A percentile compares a stretch with the other conserved stretches of the same genome.
These are phyloP conservation scores for Sinhomidia bicolor DNA, from an alignment of 2,888 invertebrate species.

Conservation along the genomic window DNA sequence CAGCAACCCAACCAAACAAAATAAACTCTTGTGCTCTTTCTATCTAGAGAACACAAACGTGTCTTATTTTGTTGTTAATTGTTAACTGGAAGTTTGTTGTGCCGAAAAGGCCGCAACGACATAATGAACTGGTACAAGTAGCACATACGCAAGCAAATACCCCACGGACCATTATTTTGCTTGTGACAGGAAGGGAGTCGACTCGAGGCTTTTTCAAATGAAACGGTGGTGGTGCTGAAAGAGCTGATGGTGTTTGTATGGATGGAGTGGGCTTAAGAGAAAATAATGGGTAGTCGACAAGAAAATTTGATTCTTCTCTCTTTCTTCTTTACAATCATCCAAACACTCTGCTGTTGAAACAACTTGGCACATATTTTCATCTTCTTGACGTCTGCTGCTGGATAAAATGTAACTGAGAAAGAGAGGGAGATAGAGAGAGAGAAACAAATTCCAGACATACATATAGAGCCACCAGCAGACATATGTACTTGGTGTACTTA, in stretches of 20 bases:
- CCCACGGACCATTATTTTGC: neutral
- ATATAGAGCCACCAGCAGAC: no score
- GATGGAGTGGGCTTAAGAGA: neutral
- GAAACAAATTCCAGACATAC: no score
- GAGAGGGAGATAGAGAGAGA: no score
- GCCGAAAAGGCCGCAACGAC: neutral
- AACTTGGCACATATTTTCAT: conserved; percentile 30
- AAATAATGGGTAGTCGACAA: conserved; percentile 41
- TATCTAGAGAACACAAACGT: neutral
- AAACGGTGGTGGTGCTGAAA: neutral
- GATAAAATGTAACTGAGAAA: neutral
- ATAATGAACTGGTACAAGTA: no score
- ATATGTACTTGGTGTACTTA: no score
- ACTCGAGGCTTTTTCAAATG: conserved; percentile 14
- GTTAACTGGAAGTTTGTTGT: neutral
- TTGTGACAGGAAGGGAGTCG: neutral
- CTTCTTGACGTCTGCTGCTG: neutral
- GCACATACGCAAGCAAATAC: no score
- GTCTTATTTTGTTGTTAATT: conserved; percentile 1
- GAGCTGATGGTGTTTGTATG: neutral
- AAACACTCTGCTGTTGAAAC: neutral
- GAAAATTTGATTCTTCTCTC: conserved; percentile 62
- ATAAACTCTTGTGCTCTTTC: neutral
- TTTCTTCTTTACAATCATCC: neutral
- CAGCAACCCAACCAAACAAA: neutral